Conservation (phyloP, 2,797 vertebrate genomes). For the Tamandua tetradactyla region DNA sequence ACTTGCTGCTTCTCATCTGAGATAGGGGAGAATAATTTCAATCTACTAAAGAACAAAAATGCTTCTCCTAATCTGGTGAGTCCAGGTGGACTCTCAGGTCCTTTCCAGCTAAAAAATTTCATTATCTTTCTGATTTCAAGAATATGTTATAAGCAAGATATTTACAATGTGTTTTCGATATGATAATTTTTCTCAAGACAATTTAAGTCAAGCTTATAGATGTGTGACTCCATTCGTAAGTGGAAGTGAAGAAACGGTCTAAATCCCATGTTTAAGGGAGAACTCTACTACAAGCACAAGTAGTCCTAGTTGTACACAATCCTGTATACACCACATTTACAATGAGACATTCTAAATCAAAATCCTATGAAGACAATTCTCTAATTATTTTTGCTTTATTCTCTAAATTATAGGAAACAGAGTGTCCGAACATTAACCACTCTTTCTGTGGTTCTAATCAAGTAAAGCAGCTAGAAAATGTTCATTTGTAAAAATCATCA, state of each 20-base stretch:
- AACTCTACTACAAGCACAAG: not conserved
- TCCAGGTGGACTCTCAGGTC: not conserved
- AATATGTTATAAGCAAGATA: not conserved
- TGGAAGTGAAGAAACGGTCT: not conserved
- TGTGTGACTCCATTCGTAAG: not conserved
- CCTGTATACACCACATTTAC: not conserved
- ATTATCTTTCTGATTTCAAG: not conserved
- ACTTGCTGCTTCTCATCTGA: not conserved
- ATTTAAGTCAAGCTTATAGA: not conserved
- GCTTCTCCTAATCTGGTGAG: too few relatives aligned
- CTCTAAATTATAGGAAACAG: not conserved
- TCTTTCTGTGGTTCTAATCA: constrained; percentile 26
- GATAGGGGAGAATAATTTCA: not conserved
- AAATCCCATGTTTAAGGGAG: not conserved
- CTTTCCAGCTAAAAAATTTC: not conserved
- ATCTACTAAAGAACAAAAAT: not conserved
- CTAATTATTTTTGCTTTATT: not conserved
- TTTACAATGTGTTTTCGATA: not conserved
- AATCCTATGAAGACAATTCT: not conserved
- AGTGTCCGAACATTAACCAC: not conserved
- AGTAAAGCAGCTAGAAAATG: not conserved
- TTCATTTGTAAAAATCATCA: not conserved
- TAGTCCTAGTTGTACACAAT: not conserved
- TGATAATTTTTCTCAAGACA: not conserved
- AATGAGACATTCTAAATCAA: not conserved